Conservation (phyloP, 2,888 invertebrate species). For the Athetis lepigone region DNA sequence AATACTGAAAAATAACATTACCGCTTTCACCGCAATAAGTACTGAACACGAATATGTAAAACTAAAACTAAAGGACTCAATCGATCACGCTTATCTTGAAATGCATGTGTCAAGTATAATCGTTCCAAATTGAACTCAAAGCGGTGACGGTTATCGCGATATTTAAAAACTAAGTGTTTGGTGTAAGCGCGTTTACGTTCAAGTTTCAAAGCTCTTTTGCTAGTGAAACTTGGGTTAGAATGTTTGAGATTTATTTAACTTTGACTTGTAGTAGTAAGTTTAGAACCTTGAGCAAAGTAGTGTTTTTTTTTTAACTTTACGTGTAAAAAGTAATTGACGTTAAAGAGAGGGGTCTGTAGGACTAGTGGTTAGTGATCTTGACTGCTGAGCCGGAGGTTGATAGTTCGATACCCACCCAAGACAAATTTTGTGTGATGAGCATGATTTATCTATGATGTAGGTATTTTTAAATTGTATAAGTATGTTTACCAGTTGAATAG, state of each 20-base stretch:
- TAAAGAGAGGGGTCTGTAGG: no score
- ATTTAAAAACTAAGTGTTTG: background rate
- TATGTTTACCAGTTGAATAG: no score
- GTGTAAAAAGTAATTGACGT: no score
- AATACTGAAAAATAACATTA: background rate
- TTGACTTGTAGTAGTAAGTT: slow-evolving; percentile 3
- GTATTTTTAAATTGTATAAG: no score
- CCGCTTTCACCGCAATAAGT: background rate
- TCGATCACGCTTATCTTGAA: slow-evolving; percentile 50
- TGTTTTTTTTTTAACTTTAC: background rate
- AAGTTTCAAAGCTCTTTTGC: slow-evolving; percentile 6
- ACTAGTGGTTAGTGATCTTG: no score
- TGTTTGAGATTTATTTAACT: slow-evolving; percentile 2
- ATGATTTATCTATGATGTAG: no score
- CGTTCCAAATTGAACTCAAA: slow-evolving; percentile 19
- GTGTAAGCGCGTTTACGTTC: slow-evolving; percentile 9
- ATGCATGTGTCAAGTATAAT: slow-evolving; percentile 38
- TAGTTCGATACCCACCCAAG: no score
- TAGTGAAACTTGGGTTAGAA: background rate
- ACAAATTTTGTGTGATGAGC: no score
- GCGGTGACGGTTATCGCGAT: slow-evolving; percentile 11
- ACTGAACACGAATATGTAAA: background rate
- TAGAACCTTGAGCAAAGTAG: background rate
- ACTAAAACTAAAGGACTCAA: slow-evolving; percentile 15
- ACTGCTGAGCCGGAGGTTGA: no score